Evolutionary conservation across 2,888 invertebrate species (phyloP).

Genomic region (Chrysolina oricalcia): DNA sequence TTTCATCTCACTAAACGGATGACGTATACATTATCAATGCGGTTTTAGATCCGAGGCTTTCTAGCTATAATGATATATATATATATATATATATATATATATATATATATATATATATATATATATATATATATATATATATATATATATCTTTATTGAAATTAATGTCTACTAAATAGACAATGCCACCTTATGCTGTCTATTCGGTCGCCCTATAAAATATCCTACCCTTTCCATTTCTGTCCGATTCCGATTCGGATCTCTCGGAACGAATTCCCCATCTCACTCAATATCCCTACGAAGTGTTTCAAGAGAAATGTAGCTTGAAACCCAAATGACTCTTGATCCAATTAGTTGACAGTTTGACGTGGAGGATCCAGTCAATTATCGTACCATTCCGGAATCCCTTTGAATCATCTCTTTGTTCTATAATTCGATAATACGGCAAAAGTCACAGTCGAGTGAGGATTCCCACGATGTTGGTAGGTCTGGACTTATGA

Average conservation of each 20-base stretch:
- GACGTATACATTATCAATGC: no score
- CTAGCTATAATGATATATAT: no score
- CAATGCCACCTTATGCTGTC: no score
- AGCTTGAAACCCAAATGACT: conserved; percentile 44
- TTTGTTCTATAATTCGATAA: conserved; percentile 47
- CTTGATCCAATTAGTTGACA: conserved; percentile 52
- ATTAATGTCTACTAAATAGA: no score
- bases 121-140: no score
- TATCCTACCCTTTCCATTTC: neutral
- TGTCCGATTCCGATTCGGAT: neutral
- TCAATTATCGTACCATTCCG: conserved; percentile 52
- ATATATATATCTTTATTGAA: no score
- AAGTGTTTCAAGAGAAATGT: conserved; percentile 40
- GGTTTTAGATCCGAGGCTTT: no score
- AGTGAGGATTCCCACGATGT: conserved; percentile 48
- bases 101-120: no score
- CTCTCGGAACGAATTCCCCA: neutral
- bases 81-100: no score
- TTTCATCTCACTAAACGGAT: no score
- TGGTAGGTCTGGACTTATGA: conserved; percentile 23
- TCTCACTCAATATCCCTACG: conserved; percentile 18
- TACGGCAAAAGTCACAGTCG: conserved; percentile 48
- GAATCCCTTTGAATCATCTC: conserved; percentile 48
- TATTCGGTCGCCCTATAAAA: neutral
- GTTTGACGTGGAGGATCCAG: conserved; percentile 53